Evolutionary conservation across 1,140 invertebrate genomes (phyloP).

Genomic region (Hyposmocoma kahamanoa): DNA sequence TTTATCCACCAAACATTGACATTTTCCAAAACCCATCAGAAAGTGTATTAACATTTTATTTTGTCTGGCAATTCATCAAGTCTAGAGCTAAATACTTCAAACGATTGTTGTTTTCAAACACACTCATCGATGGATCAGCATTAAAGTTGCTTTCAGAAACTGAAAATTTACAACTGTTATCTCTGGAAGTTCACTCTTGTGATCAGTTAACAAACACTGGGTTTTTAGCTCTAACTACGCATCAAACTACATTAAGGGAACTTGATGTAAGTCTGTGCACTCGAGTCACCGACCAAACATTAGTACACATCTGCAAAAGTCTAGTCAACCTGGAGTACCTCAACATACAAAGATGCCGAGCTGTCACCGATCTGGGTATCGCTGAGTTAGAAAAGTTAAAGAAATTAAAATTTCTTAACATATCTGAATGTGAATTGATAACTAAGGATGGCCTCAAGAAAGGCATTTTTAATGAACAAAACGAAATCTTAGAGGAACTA

Average conservation of each 20-base stretch:
- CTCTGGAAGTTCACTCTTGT: slow-evolving; percentile 76
- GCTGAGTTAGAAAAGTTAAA: slow-evolving; percentile 71
- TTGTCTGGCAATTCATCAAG: slow-evolving; percentile 75
- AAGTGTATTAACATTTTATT: slow-evolving; percentile 81
- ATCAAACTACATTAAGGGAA: slow-evolving; percentile 75
- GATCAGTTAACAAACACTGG: slow-evolving; percentile 79
- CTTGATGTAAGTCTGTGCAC: slow-evolving; percentile 78
- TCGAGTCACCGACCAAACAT: slow-evolving; percentile 77
- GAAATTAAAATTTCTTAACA: slow-evolving; percentile 75
- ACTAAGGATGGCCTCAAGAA: slow-evolving; percentile 75
- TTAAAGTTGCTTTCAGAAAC: slow-evolving; percentile 73
- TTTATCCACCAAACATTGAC: slow-evolving; percentile 74
- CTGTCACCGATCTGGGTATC: slow-evolving; percentile 77
- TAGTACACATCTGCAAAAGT: slow-evolving; percentile 75
- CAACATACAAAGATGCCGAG: slow-evolving; percentile 75
- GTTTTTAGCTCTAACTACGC: slow-evolving; percentile 70
- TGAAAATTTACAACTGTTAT: slow-evolving; percentile 72
- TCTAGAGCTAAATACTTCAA: slow-evolving; percentile 74
- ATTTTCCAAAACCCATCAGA: slow-evolving; percentile 75
- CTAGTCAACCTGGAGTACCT: slow-evolving; percentile 74
- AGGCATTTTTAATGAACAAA: slow-evolving; percentile 72
- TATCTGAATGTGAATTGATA: slow-evolving; percentile 80
- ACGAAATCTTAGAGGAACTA: slow-evolving; percentile 65
- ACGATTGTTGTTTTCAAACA: slow-evolving; percentile 78
- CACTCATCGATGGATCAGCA: slow-evolving; percentile 78